Percentiles rank a stretch among this genome's conserved stretches.
These are phyloP conservation scores for Pseudomyrmex flavicornis DNA, from an alignment of 1,140 invertebrate species.

Conservation along the genomic window DNA sequence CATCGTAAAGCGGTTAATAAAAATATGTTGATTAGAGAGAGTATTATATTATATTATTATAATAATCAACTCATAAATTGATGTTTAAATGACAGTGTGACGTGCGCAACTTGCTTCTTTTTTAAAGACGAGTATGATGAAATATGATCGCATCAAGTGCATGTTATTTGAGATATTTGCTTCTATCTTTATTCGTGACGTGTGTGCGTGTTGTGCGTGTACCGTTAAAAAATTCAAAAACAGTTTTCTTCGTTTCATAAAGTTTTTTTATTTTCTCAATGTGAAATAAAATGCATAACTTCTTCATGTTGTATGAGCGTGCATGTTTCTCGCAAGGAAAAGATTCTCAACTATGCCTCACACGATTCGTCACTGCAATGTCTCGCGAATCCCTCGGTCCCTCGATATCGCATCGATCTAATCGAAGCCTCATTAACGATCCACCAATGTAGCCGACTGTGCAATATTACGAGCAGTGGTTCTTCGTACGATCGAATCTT, in stretches of 20 bases:
- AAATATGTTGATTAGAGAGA: slow-evolving; percentile 5
- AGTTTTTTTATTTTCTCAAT: background rate
- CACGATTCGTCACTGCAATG: slow-evolving; percentile 72
- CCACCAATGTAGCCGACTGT: slow-evolving; percentile 62
- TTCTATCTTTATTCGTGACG: background rate
- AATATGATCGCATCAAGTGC: background rate
- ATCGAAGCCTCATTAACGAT: slow-evolving; percentile 83
- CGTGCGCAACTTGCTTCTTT: too few species aligned
- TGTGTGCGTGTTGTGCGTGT: background rate
- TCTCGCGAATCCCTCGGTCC: slow-evolving; percentile 73
- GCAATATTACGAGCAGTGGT: slow-evolving; percentile 71
- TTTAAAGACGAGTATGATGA: too few species aligned
- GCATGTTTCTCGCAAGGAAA: slow-evolving; percentile 34
- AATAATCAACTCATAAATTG: too few species aligned
- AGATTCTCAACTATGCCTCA: slow-evolving; percentile 54
- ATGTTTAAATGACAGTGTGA: too few species aligned
- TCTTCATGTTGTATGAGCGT: background rate
- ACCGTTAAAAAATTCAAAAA: background rate
- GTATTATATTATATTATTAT: background rate
- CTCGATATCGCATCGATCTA: slow-evolving; percentile 78
- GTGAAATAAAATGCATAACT: background rate
- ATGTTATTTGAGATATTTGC: background rate
- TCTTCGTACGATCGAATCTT: slow-evolving; percentile 62
- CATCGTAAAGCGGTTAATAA: background rate
- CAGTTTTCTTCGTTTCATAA: background rate